Conservation (phyloP, 1,140 invertebrate genomes). For the Diplogasteroides magnus region DNA sequence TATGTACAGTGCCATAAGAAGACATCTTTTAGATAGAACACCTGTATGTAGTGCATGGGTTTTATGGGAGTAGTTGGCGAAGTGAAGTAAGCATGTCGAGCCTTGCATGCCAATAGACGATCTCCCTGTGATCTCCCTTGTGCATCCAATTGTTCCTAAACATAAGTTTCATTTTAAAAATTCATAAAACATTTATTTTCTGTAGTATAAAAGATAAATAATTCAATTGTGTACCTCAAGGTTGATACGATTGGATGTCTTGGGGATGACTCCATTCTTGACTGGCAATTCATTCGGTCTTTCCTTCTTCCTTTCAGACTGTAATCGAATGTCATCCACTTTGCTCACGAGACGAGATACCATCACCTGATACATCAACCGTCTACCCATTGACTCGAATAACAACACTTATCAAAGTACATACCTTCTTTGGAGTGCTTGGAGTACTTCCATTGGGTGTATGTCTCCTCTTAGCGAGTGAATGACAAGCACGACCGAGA, state of each 20-base stretch:
- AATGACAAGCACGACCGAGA: neutral
- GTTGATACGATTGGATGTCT: neutral
- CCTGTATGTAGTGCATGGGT: too few species aligned
- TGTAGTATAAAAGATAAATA: neutral
- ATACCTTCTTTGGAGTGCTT: slow-evolving; percentile 3
- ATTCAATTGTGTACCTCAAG: neutral
- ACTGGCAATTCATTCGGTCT: slow-evolving; percentile 18
- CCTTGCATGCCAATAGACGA: slow-evolving; percentile 32
- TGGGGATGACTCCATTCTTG: slow-evolving; percentile 10
- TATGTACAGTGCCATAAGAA: neutral
- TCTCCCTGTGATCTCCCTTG: slow-evolving; percentile 31
- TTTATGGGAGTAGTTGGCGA: slow-evolving; percentile 31
- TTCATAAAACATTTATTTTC: slow-evolving; percentile 13
- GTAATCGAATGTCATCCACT: slow-evolving; percentile 1
- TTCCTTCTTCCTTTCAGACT: slow-evolving; percentile 6
- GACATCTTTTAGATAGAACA: too few species aligned
- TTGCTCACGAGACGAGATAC: neutral
- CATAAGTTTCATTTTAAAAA: slow-evolving; percentile 4
- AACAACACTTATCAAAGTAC: slow-evolving; percentile 8
- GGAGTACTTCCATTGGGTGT: slow-evolving; percentile 14
- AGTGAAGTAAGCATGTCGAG: slow-evolving; percentile 14
- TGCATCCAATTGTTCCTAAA: slow-evolving; percentile 26
- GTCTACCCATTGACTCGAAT: neutral
- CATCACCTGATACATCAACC: neutral
- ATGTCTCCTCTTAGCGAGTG: slow-evolving; percentile 15